These are phyloP conservation scores for Halcyon badia DNA, from an alignment of 2,797 vertebrate species.

Conservation along the genomic window DNA sequence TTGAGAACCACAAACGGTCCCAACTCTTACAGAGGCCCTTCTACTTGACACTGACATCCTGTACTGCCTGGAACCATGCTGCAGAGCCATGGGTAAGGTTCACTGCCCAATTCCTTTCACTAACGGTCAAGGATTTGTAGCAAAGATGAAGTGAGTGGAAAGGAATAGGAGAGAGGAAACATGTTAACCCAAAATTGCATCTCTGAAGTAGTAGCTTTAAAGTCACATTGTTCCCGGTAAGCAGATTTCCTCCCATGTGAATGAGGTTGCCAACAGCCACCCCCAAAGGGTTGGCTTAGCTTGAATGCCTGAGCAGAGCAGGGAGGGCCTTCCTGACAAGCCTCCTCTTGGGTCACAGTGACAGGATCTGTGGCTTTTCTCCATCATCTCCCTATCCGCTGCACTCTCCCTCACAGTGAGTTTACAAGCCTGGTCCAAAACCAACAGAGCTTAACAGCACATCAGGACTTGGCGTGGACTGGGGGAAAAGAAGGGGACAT, in stretches of 20 bases:
- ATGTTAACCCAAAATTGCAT: not conserved
- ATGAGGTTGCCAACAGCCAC: not conserved
- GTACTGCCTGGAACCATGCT: not conserved
- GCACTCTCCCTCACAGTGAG: rapidly evolving
- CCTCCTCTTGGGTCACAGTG: not conserved
- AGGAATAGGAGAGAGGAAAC: not conserved
- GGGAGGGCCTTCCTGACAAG: not conserved
- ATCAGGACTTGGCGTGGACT: not conserved
- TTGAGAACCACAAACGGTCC: not conserved
- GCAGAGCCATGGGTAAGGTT: not conserved
- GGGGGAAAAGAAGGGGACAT: not conserved
- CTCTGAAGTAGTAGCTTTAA: not conserved
- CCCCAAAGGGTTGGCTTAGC: not conserved
- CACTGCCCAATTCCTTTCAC: not conserved
- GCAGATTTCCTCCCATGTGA: not conserved
- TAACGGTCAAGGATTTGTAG: not conserved
- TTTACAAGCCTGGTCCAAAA: not conserved
- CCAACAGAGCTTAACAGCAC: not conserved
- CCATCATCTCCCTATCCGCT: not conserved
- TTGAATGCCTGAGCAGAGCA: not conserved
- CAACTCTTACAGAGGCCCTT: not conserved
- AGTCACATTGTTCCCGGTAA: not conserved
- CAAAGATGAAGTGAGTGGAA: not conserved
- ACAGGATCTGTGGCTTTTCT: not conserved
- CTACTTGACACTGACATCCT: not conserved